These are phyloP conservation scores for Strigamia maritima DNA, from an alignment of 2,888 invertebrate genomes.

Conservation along the genomic window DNA sequence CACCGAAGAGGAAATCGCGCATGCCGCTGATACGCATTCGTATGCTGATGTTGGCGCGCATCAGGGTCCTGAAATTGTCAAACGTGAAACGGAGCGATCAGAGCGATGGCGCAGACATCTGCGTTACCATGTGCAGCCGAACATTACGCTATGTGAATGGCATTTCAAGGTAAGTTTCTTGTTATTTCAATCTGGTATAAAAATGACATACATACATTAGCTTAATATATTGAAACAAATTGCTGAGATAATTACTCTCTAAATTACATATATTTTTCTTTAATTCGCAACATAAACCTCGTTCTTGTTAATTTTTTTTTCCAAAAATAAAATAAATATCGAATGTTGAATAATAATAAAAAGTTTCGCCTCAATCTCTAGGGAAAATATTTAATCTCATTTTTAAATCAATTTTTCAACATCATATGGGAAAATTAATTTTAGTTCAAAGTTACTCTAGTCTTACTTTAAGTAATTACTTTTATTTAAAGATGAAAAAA, in stretches of 20 bases:
- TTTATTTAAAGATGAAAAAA: too few relatives aligned
- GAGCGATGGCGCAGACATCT: slow-evolving; percentile 17
- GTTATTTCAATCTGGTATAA: not conserved
- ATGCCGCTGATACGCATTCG: not conserved
- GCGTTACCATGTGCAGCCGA: not conserved
- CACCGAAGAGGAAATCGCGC: not conserved
- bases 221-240: not conserved
- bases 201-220: not conserved
- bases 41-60: not conserved
- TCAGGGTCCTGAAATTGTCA: not conserved
- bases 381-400: not conserved
- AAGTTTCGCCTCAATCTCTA: not conserved
- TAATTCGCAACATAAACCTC: not conserved
- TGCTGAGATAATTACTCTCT: not conserved
- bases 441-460: not conserved
- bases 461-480: not conserved
- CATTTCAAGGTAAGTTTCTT: slow-evolving; percentile 37
- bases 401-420: not conserved
- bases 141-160: slow-evolving; percentile 39
- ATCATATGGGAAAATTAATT: not conserved
- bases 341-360: not conserved
- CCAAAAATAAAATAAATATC: too few relatives aligned
- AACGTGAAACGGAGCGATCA: not conserved
- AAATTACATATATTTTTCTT: not conserved
- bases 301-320: not conserved